A percentile compares a stretch with the other conserved stretches of the same genome.
phyloP scores from a whole-genome alignment of 2,113 vertebrate genomes.

The Rhinogobius similis region DNA sequence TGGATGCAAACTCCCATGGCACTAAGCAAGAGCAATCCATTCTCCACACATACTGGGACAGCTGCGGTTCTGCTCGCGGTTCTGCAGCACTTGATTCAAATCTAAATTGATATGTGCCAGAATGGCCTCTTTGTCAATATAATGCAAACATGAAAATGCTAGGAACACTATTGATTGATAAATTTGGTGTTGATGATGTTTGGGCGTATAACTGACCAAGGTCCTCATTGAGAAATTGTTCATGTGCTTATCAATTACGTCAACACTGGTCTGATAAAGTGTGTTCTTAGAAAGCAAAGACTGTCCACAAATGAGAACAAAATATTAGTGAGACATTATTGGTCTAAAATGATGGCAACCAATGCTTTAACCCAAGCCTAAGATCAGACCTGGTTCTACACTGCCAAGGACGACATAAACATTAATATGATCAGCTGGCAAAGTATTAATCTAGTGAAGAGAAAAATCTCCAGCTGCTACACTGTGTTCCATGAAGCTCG shows the following conservation, averaged over 20 bases:
- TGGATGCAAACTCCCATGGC: slow-evolving; percentile 79
- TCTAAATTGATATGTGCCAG: slow-evolving; percentile 65
- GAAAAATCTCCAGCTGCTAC: not conserved
- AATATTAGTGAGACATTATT: not conserved
- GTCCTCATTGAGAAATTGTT: slow-evolving; percentile 30
- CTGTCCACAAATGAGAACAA: not conserved
- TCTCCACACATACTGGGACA: slow-evolving; percentile 80
- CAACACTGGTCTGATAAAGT: not conserved
- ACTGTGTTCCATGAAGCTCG: not conserved
- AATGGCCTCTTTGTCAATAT: slow-evolving; percentile 53
- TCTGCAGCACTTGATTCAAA: slow-evolving; percentile 69
- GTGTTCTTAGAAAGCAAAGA: slow-evolving; percentile 20
- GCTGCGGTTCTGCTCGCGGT: slow-evolving; percentile 74
- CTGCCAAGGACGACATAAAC: not conserved
- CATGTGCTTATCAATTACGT: slow-evolving; percentile 12
- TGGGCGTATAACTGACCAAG: slow-evolving; percentile 23
- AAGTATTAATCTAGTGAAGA: not conserved
- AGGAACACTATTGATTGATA: slow-evolving; percentile 25
- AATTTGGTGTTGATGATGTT: slow-evolving; percentile 47
- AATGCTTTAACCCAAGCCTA: not conserved
- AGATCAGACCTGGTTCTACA: not conserved
- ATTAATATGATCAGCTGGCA: not conserved
- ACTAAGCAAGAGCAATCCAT: slow-evolving; percentile 79
- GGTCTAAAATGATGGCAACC: not conserved
- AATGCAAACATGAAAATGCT: slow-evolving; percentile 18